Percentiles rank a stretch among this genome's conserved stretches.
Conservation (phyloP, 64 coral and sea anemone genomes). For the Orbicella faveolata region DNA sequence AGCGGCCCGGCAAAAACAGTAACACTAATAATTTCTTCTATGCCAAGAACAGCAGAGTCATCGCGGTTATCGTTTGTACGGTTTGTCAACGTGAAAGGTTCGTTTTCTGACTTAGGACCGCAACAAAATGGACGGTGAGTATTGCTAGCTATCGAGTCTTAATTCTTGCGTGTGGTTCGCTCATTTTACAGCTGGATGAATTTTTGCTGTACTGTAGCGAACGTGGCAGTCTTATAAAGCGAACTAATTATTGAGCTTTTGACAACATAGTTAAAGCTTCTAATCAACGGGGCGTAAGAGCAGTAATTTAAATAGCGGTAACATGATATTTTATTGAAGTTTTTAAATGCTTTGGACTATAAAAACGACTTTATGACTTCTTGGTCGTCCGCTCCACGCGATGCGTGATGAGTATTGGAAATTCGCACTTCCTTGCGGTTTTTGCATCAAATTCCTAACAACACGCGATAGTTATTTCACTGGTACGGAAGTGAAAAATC, state of each 20-base stretch:
- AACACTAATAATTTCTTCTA: not conserved
- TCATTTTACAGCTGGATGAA: not conserved
- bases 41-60: not conserved
- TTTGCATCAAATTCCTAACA: not conserved
- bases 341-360: not conserved
- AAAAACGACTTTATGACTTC: not conserved
- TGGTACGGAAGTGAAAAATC: constrained; percentile 33
- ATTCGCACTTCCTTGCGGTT: constrained; percentile 13
- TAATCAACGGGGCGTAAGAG: constrained; percentile 3
- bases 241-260: not conserved
- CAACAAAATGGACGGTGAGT: not conserved
- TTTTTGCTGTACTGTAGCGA: not conserved
- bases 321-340: constrained; percentile 10
- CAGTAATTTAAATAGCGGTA: not conserved
- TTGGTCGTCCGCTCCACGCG: not conserved
- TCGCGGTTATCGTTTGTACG: not conserved
- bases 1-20: not conserved
- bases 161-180: not conserved
- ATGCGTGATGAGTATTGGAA: not conserved
- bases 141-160: not conserved
- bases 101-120: not conserved
- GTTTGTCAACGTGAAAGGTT: not conserved
- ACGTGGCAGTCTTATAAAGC: too few species aligned
- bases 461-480: constrained; percentile 22
- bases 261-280: not conserved